A percentile compares a stretch with the other conserved stretches of the same genome.
These are phyloP conservation scores for Harpalus rufipes DNA, from an alignment of 2,888 invertebrate genomes.

Conservation along the genomic window DNA sequence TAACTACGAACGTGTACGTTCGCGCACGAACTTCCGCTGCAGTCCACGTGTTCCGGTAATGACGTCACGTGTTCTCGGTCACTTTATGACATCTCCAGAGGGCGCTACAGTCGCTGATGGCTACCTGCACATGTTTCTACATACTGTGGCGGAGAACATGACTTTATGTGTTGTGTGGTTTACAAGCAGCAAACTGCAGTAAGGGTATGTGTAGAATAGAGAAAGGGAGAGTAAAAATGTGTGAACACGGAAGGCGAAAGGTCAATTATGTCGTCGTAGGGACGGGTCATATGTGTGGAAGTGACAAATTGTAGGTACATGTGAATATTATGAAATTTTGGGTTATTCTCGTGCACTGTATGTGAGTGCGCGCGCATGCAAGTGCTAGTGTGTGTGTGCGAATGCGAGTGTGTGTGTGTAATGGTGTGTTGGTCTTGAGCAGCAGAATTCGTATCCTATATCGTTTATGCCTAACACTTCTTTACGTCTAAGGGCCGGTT, in stretches of 20 bases:
- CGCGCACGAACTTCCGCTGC: slow-evolving; percentile 37
- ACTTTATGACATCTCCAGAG: slow-evolving; percentile 61
- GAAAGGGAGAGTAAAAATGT: background rate
- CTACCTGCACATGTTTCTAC: slow-evolving; percentile 17
- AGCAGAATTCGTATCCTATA: no score
- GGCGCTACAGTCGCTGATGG: slow-evolving; percentile 42
- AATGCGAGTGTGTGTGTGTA: no score
- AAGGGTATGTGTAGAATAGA: background rate
- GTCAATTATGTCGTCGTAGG: background rate
- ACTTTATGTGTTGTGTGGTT: slow-evolving; percentile 40
- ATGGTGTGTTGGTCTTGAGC: no score
- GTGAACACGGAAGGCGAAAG: background rate
- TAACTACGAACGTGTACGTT: background rate
- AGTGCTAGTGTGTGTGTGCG: no score
- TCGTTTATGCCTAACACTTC: no score
- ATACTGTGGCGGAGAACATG: slow-evolving; percentile 4
- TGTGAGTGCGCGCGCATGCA: no score
- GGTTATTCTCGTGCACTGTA: no score
- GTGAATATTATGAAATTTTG: background rate
- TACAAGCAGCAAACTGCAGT: slow-evolving; percentile 19
- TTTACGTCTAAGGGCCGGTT: no score
- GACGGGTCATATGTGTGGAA: background rate
- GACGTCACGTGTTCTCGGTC: slow-evolving; percentile 64
- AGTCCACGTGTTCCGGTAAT: slow-evolving; percentile 61
- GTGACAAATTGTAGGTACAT: background rate